phyloP scores from a whole-genome alignment of 2,797 vertebrate species.

The Mionectes olivaceus region DNA sequence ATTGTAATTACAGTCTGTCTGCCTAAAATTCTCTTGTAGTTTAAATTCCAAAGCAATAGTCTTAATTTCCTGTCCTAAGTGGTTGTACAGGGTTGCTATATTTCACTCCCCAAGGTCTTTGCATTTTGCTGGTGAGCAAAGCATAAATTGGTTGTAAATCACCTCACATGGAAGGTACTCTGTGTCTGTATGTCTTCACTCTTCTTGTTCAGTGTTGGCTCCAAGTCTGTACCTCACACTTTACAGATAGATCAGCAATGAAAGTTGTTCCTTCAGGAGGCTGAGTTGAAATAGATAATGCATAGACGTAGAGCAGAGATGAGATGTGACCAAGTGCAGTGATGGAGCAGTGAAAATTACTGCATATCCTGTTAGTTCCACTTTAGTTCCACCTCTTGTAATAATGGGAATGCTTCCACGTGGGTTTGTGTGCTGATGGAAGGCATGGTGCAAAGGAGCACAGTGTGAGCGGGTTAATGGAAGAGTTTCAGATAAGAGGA shows the following conservation, averaged over 20 bases:
- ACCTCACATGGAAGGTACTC: not conserved
- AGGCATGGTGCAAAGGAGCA: not conserved
- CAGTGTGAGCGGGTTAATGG: not conserved
- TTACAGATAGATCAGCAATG: not conserved
- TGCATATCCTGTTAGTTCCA: not conserved
- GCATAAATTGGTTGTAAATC: conserved; percentile 23
- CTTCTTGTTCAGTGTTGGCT: not conserved
- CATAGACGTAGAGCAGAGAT: not conserved
- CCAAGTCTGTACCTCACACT: not conserved
- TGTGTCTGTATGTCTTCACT: not conserved
- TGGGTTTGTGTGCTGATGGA: not conserved
- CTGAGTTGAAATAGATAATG: not conserved
- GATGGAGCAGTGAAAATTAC: not conserved
- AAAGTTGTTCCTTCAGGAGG: not conserved
- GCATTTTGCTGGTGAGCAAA: conserved; percentile 10
- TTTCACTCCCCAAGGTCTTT: conserved; percentile 12
- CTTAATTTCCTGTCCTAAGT: conserved; percentile 44
- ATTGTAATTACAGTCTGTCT: conserved; percentile 31
- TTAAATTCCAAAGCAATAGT: conserved; percentile 35
- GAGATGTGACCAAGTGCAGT: not conserved
- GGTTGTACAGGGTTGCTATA: not conserved
- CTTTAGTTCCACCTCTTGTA: not conserved
- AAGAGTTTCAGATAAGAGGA: not conserved
- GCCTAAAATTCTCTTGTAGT: conserved; percentile 38
- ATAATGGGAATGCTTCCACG: not conserved